Base-by-base conservation (phyloP, 2,797 vertebrate genomes). In the Huso huso region DNA sequence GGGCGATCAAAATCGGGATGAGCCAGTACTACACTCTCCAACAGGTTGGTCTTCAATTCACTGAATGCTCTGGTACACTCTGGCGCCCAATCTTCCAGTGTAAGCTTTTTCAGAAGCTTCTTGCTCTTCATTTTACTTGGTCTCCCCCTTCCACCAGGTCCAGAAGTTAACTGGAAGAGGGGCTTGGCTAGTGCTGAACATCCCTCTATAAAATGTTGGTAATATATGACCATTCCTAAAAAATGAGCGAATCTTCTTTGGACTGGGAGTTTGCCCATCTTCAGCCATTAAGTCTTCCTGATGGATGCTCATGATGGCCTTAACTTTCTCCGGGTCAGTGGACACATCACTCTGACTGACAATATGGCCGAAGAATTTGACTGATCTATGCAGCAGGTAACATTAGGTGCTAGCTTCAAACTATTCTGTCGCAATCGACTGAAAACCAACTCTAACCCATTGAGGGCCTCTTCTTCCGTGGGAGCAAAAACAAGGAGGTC, bases 391-490 rank as follows among this genome's bases (percentile, higher is more conserved):
- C 9, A 65, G 3, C n/a, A 72, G 13, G 23, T 69, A 13, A 37
- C 73, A 72, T 63, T 58, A 0, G 67, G 69, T 9, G 63, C 23
- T 10, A 73, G 13, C 37, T 73, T 73, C 5, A 73, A 11, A 6
- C 69, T 70, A 49, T 73, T 58, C 11, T 55, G 8, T 60, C 50
- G 50, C 7, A 69, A 51, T 1, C 61, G 12, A 6, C 62, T 6
- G 10, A 75, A 75, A 3, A 74, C 63, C 7, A 68, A 11, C 6
- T 70, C 62, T 4, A 72, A 63, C 3, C 52, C 7, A 7, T 64
- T 6, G 5, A 66, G 13, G 10, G 23, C 18, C 50, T 65, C n/a
- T 1, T 55, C 6, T 52, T 72, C 51, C 8, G 13, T 50, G 49
- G 57, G 8, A 6, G 55, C 63, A 50, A 65, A 73, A 2, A 70